phyloP scores from a whole-genome alignment of 2,797 vertebrate genomes.

The Gobio occitaniae region DNA sequence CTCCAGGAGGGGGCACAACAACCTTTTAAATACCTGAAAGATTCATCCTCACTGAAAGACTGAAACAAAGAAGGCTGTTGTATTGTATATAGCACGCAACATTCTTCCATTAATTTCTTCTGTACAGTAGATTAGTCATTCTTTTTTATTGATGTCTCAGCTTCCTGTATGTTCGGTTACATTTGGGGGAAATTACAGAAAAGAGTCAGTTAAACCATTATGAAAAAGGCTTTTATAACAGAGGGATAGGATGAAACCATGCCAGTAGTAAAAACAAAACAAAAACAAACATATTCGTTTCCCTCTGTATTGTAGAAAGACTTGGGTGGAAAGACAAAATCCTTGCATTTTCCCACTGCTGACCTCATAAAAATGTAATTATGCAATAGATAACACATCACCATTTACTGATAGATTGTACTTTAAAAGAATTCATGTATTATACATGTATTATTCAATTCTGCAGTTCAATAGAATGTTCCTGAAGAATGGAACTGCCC shows the following conservation, averaged over 20 bases:
- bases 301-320: neutral
- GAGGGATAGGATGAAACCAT: neutral
- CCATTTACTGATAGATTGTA: neutral
- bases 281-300: too few species aligned
- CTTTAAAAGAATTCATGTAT: neutral
- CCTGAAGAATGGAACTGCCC: neutral
- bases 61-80: neutral
- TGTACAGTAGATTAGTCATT: neutral
- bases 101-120: neutral
- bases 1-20: slow-evolving; percentile 37
- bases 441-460: slow-evolving; percentile 1
- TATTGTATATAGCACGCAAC: neutral
- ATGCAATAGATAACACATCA: neutral
- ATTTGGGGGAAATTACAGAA: neutral
- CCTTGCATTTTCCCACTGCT: neutral
- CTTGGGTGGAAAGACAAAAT: neutral
- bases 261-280: neutral
- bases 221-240: neutral
- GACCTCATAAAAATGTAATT: neutral
- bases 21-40: neutral
- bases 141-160: too few species aligned
- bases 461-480: neutral
- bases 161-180: neutral
- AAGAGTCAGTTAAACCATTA: neutral
- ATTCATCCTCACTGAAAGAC: neutral